A percentile compares a stretch with the other conserved stretches of the same genome.
These are phyloP conservation scores for Zaprionus taronus DNA, from an alignment of 1,140 invertebrate genomes.

Conservation along the genomic window DNA sequence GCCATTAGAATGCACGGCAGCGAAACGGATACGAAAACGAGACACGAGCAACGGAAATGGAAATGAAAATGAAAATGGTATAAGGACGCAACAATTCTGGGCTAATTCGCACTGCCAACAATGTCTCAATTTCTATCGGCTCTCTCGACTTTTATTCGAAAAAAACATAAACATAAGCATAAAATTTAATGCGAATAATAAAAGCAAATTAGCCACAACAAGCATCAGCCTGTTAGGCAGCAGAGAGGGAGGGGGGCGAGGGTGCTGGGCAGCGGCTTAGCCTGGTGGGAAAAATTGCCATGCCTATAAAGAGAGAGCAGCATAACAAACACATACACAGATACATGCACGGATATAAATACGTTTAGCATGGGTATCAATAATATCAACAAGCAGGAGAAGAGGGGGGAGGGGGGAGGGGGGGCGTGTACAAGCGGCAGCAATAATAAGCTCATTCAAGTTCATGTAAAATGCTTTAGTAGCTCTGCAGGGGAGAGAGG, in stretches of 20 bases:
- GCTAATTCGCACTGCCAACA: conserved; percentile 69
- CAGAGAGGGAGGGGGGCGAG: background rate
- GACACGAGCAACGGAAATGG: background rate
- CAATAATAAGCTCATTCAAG: conserved; percentile 81
- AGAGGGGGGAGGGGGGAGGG: background rate
- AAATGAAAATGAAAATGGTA: background rate
- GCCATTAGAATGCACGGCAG: conserved; percentile 74
- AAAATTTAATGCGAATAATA: conserved; percentile 79
- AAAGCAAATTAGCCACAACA: conserved; percentile 80
- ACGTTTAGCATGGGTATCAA: conserved; percentile 67
- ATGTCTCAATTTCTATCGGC: conserved; percentile 72
- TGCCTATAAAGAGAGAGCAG: conserved; percentile 66
- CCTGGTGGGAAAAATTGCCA: conserved; percentile 62
- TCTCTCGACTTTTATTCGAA: conserved; percentile 65
- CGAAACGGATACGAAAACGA: conserved; percentile 5
- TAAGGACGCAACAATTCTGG: conserved; percentile 58
- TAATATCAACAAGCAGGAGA: conserved; percentile 65
- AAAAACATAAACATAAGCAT: conserved; percentile 73
- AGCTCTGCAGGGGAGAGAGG: background rate
- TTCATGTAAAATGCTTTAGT: conserved; percentile 74
- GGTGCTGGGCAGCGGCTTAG: conserved; percentile 31
- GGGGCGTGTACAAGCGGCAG: conserved; percentile 29
- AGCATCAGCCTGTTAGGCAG: conserved; percentile 27
- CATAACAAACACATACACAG: conserved; percentile 27
- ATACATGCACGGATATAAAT: conserved; percentile 52